phyloP scores from a whole-genome alignment of 2,113 vertebrate genomes.

The Melospiza melodia region DNA sequence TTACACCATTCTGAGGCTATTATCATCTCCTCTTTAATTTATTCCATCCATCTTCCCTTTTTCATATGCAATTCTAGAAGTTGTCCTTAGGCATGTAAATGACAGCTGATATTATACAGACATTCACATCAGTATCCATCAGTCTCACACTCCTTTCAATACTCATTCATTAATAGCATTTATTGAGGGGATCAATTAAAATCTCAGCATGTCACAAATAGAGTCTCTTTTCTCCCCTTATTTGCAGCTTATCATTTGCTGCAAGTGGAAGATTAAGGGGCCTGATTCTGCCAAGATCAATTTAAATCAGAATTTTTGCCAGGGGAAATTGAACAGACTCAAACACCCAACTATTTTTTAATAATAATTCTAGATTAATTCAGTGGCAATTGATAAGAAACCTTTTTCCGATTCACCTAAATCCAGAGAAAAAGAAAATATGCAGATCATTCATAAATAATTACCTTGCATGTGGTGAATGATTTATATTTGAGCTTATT shows the following conservation, averaged over 20 bases:
- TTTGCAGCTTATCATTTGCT: not conserved
- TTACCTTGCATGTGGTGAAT: not conserved
- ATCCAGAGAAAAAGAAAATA: not conserved
- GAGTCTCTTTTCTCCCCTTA: not conserved
- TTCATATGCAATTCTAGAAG: not conserved
- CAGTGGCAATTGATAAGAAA: not conserved
- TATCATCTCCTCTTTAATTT: not conserved
- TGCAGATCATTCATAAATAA: not conserved
- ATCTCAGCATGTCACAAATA: not conserved
- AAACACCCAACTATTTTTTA: not conserved
- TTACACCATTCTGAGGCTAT: not conserved
- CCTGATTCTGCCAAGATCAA: not conserved
- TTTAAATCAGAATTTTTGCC: constrained; percentile 1
- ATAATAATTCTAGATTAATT: not conserved
- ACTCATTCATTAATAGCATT: not conserved
- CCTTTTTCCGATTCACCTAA: not conserved
- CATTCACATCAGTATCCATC: not conserved
- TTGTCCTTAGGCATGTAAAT: not conserved
- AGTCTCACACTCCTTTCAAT: not conserved
- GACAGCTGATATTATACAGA: not conserved
- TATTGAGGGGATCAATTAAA: not conserved
- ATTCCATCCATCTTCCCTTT: not conserved
- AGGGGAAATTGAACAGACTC: not conserved
- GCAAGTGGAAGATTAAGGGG: not conserved
- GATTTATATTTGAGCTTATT: constrained; percentile 27